Evolutionary conservation across 2,888 invertebrate genomes (phyloP), one percentile per base, ranked within the genome.

Genomic region (Gerosis bhagava): DNA sequence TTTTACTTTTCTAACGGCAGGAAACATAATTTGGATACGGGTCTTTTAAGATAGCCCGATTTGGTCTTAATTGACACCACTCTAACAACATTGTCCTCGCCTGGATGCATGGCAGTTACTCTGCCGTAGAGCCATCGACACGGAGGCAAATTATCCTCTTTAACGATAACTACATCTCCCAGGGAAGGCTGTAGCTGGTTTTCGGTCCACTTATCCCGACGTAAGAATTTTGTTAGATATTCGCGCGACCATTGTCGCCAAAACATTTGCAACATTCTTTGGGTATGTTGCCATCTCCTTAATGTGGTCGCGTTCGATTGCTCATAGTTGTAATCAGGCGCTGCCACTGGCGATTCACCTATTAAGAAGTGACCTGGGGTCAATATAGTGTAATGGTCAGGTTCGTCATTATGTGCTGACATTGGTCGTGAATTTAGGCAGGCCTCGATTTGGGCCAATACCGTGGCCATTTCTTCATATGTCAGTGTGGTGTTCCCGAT

Each of bases 301-400:
- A n/a, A n/a, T n/a, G n/a, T n/a, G n/a, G n/a, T n/a, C n/a, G n/a
- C 37, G 45, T 41, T 10, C 16, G 21, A 26, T 45, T 45, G 8
- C 22, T 50, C 48, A 24, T 34, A 50, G 11, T 40, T 45, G 5
- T 7, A 11, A 17, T 51, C 51, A 3, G 54, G 50, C 6, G 25
- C 36, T 12, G 32, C 3, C n/a, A 54, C 28, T 10, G 50, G 24
- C n/a, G 53, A 43, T 28, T 48, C 44, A 5, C 53, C 53, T 6
- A 56, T 44, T n/a, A 56, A 29, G 17, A 56, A 53, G 13, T 56
- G 56, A 1, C 53, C 51, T 4, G 56, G 51, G 2, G 56, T 56
- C 5, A 56, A 34, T 5, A 31, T 21, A 17, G 12, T 34, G 4
- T n/a, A 25, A 22, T 41, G 34, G 7, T 32, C 31, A 1, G 44